These are phyloP conservation scores for Drosophila pseudoananassae DNA, from an alignment of 1,140 invertebrate genomes.

Conservation along the genomic window DNA sequence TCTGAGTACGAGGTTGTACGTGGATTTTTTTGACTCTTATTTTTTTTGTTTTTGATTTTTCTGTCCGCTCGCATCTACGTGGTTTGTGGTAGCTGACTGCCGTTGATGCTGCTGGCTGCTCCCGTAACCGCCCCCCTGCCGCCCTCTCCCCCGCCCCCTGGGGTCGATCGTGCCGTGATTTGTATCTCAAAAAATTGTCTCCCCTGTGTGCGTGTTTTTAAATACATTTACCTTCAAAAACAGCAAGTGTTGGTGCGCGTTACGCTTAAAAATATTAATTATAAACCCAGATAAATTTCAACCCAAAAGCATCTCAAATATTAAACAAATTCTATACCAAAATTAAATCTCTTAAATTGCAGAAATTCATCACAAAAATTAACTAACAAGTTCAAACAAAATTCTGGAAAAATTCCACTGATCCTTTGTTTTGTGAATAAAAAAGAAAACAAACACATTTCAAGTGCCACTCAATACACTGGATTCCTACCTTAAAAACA, in stretches of 20 bases:
- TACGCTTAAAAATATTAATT: background rate
- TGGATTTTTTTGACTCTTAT: constrained; percentile 17
- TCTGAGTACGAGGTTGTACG: constrained; percentile 37
- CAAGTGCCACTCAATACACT: constrained; percentile 23
- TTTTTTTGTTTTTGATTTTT: constrained; percentile 18
- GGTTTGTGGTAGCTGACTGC: constrained; percentile 76
- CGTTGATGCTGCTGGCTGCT: constrained; percentile 65
- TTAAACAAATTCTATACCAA: background rate
- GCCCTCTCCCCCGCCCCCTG: constrained; percentile 13
- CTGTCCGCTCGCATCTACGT: constrained; percentile 57
- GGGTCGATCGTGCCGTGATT: constrained; percentile 43
- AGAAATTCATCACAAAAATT: constrained; percentile 6
- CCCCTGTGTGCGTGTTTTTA: constrained; percentile 30
- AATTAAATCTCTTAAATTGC: background rate
- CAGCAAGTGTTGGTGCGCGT: constrained; percentile 1
- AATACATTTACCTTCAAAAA: constrained; percentile 8
- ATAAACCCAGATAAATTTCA: background rate
- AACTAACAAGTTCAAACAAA: background rate
- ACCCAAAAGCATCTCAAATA: background rate
- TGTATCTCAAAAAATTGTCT: constrained; percentile 40
- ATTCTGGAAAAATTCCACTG: background rate
- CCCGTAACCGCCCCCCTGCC: constrained; percentile 55
- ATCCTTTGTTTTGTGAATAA: constrained; percentile 3
- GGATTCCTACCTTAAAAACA: constrained; percentile 15
- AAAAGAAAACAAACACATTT: constrained; percentile 24